These are phyloP conservation scores for Lasioglossum calceatum DNA, from an alignment of 2,888 invertebrate genomes.

Conservation along the genomic window DNA sequence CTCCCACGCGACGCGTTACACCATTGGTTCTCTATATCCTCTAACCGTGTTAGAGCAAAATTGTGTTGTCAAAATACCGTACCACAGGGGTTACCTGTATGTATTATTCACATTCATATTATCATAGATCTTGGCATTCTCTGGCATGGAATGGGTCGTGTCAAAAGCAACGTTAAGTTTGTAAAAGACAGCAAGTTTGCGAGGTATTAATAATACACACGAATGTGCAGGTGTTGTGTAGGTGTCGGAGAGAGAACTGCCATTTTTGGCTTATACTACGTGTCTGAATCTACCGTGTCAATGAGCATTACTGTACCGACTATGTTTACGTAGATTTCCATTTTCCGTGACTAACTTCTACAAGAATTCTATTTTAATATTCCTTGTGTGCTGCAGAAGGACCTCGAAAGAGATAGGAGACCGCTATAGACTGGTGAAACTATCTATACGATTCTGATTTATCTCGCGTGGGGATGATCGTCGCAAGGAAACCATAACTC, in stretches of 20 bases:
- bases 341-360: background rate
- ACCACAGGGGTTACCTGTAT: background rate
- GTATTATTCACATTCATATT: constrained; percentile 2
- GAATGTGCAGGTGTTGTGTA: background rate
- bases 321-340: background rate
- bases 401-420: background rate
- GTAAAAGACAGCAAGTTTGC: background rate
- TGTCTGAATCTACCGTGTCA: background rate
- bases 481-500: background rate
- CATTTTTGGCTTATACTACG: background rate
- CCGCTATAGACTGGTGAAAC: background rate
- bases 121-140: background rate
- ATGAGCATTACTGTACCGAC: background rate
- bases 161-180: background rate
- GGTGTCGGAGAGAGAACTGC: background rate
- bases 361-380: background rate
- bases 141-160: background rate
- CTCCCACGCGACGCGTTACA: background rate
- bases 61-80: constrained; percentile 5
- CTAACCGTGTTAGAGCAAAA: background rate
- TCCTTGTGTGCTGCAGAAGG: background rate
- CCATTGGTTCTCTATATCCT: constrained; percentile 1
- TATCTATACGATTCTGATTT: background rate
- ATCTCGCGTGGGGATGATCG: background rate
- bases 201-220: background rate